Evolutionary conservation across 2,113 vertebrate genomes (phyloP), one percentile per base, ranked within the genome.

Genomic region (Romanogobio albipinnatus): DNA sequence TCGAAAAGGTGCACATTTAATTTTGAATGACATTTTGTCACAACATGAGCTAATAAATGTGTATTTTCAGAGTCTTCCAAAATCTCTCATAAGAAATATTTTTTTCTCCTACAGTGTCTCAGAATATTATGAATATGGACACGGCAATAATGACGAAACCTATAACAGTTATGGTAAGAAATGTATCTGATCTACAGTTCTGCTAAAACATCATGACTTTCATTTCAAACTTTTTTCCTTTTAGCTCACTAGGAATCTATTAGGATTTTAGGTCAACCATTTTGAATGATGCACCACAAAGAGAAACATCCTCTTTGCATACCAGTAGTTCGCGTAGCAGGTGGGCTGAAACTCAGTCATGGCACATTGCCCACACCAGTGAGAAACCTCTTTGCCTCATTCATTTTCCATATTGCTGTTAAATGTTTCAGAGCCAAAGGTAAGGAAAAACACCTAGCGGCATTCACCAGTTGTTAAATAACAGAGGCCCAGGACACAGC

Each of bases 101-200:
- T 75, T 86, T 94, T 91, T 95, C 87, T 94, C 15, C 92, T 96
- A 85, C 91, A 99, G 98, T 84, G 93, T 96, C 91, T 97, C 97
- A 91, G 98, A 98, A 84, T 99, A 98, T 95, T 98, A 98, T 83
- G 96, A 98, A 91, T 99, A 99, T 0, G 94, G 96, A 92, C 97
- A 97, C 0, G 95, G 96, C 91, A 95, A 95, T 90, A 96, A 92
- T 47, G 97, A 99, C 89, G 97, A 99, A 83, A 90, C 95, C 91
- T 99, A 98, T 89, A 96, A 97, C 93, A 97, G 93, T 94, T 99
- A 99, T 53, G 97, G 98, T 99, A 96, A 96, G 96, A 84, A 56
- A 22, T 56, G 22, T 19, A 86, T 11, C 19, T 64, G 10, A 51
- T 81, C 26, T 81, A 36, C 61, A 53, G 45, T 68, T 17, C 47